phyloP scores from a whole-genome alignment of 2,888 invertebrate genomes.

The Andricus curvator region DNA sequence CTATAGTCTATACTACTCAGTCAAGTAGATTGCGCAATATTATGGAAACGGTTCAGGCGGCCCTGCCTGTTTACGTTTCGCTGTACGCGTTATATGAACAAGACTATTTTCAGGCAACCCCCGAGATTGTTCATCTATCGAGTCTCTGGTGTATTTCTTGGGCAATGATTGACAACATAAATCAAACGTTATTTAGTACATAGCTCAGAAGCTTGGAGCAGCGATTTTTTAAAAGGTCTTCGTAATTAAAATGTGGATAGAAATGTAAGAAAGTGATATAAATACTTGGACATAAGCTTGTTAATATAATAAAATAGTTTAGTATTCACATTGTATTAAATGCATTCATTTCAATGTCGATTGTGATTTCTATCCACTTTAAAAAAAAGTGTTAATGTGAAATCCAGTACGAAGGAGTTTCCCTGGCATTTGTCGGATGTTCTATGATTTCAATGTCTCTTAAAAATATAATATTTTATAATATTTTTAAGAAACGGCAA shows the following conservation, averaged over 20 bases:
- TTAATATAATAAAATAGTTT: background rate
- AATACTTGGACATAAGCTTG: background rate
- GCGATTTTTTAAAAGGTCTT: no score
- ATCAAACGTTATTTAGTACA: background rate
- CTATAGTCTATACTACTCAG: no score
- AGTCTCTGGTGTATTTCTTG: no score
- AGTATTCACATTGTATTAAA: background rate
- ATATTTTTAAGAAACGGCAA: no score
- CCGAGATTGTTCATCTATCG: no score
- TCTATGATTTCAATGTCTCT: background rate
- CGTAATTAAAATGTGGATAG: no score
- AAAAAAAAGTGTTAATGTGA: background rate
- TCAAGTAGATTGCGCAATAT: no score
- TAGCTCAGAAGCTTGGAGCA: background rate
- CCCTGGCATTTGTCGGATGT: background rate
- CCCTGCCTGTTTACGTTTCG: no score
- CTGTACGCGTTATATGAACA: no score
- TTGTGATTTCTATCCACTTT: background rate
- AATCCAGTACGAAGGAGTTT: background rate
- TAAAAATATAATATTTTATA: background rate
- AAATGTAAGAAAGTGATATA: no score
- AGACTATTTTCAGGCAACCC: no score
- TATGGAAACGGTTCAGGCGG: no score
- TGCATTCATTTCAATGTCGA: background rate
- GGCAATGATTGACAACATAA: background rate